Evolutionary conservation across 1,140 invertebrate species (phyloP), one percentile per base, ranked within the genome.

Genomic region (Pygmarrhopalites habei): DNA sequence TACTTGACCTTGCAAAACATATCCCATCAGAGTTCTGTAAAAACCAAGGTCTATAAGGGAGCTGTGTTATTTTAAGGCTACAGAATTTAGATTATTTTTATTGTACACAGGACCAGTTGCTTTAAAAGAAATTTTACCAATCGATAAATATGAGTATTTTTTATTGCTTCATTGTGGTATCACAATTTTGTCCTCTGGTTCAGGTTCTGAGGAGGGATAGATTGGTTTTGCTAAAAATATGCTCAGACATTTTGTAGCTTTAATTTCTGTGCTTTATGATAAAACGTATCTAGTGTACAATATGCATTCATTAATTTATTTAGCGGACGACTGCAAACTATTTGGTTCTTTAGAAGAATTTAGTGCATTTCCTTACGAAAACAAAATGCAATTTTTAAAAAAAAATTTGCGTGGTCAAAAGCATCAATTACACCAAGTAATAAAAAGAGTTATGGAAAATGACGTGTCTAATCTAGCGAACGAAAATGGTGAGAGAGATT

Each of bases 171-270:
- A 57, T 35, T 26, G 17, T 1, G 65, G 53, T 2, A 62, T 53
- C 4, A 28, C n/a, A 19, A 66, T 66, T 0, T 43, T 66, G 7
- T 47, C 19, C 26, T 49, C 32, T 23, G 23, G 26, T 25, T 32
- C 21, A 14, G 60, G 29, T 25, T 41, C 23, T 56, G 41, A 39
- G n/a, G 4, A 17, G 3, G 19, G 57, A 1, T 60, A 29, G 26
- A 46, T 51, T 39, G 52, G 71, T 10, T 73, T 73, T 2, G 65
- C 44, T 29, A 58, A 44, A 26, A 1, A 44, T 1, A 2, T 63
- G 21, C 43, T 63, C 29, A 26, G 19, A 15, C 17, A 30, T 29
- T 66, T 63, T 59, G 65, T 66, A 1, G 21, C 15, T 17, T n/a
- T 39, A 1, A 52, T 32, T 4, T 2, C 7, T 12, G 41, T 23